These are phyloP conservation scores for Parnassius glacialis DNA, from an alignment of 2,888 invertebrate species.

Conservation along the genomic window DNA sequence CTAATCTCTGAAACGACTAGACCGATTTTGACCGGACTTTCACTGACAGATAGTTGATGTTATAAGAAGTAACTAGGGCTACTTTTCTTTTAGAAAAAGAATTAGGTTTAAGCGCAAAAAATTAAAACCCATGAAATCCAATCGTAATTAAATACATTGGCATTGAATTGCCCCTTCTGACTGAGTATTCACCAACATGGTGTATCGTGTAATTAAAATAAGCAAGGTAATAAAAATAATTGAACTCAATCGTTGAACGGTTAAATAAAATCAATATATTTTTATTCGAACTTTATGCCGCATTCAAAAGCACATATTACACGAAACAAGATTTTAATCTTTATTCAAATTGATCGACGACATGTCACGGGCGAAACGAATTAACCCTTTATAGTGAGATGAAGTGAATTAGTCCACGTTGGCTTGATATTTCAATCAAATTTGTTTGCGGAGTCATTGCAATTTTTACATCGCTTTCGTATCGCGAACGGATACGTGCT, in stretches of 20 bases:
- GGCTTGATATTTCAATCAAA: slow-evolving; percentile 29
- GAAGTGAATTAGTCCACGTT: slow-evolving; percentile 25
- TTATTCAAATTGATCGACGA: slow-evolving; percentile 12
- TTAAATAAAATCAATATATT: slow-evolving; percentile 16
- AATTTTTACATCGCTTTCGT: slow-evolving; percentile 26
- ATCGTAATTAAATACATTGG: too few species aligned
- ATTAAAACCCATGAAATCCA: too few species aligned
- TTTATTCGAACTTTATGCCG: slow-evolving; percentile 9
- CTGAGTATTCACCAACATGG: too few species aligned
- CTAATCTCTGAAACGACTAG: too few species aligned
- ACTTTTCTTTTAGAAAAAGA: too few species aligned
- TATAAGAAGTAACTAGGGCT: too few species aligned
- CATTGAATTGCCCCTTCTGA: too few species aligned
- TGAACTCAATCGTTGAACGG: slow-evolving; percentile 3
- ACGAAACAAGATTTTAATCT: slow-evolving; percentile 23
- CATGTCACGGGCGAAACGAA: slow-evolving; percentile 11
- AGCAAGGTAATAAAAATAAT: not conserved
- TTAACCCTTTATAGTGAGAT: slow-evolving; percentile 22
- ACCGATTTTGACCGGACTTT: too few species aligned
- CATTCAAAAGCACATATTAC: slow-evolving; percentile 11
- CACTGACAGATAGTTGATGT: too few species aligned
- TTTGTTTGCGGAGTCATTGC: slow-evolving; percentile 33
- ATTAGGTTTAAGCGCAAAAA: too few species aligned
- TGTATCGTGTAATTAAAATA: not conserved
- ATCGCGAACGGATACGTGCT: slow-evolving; percentile 4